Conservation (phyloP, 2,888 invertebrate genomes). For the Busseola fusca region DNA sequence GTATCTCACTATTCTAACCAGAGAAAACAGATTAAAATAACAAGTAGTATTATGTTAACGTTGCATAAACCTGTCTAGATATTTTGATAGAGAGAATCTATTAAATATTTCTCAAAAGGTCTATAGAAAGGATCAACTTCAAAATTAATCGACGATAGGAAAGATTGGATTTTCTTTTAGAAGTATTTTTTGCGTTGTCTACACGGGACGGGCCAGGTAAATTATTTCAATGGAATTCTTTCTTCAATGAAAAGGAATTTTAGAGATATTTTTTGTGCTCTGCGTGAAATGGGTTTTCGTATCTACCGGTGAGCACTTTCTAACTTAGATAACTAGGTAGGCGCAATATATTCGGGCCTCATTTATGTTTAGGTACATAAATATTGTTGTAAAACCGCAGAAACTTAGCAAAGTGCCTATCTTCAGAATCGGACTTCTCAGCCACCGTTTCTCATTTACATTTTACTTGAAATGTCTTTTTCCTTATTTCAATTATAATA, state of each 20-base stretch:
- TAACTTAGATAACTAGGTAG: slow-evolving; percentile 14
- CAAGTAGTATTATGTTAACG: slow-evolving; percentile 3
- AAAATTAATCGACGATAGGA: slow-evolving; percentile 63
- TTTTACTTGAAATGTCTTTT: slow-evolving; percentile 5
- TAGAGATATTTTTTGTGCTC: slow-evolving; percentile 43
- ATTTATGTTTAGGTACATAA: slow-evolving; percentile 9
- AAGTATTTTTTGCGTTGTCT: slow-evolving; percentile 59
- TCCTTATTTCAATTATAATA: neutral
- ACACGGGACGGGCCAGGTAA: slow-evolving; percentile 55
- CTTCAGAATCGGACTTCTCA: neutral
- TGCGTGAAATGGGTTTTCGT: slow-evolving; percentile 36
- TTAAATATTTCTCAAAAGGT: slow-evolving; percentile 54
- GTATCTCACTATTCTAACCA: neutral
- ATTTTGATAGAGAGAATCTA: slow-evolving; percentile 35
- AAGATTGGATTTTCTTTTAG: slow-evolving; percentile 67
- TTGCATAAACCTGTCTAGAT: slow-evolving; percentile 11
- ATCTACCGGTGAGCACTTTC: slow-evolving; percentile 29
- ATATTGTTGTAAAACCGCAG: slow-evolving; percentile 1
- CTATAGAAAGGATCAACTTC: slow-evolving; percentile 65
- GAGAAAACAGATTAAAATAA: slow-evolving; percentile 14
- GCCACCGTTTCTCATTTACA: slow-evolving; percentile 1
- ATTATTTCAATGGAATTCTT: slow-evolving; percentile 58
- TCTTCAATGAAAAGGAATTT: slow-evolving; percentile 50
- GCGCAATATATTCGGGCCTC: neutral
- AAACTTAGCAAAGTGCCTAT: neutral